Evolutionary conservation across 2,888 invertebrate species (phyloP), one percentile per base, ranked within the genome.

Genomic region (Busseola fusca): DNA sequence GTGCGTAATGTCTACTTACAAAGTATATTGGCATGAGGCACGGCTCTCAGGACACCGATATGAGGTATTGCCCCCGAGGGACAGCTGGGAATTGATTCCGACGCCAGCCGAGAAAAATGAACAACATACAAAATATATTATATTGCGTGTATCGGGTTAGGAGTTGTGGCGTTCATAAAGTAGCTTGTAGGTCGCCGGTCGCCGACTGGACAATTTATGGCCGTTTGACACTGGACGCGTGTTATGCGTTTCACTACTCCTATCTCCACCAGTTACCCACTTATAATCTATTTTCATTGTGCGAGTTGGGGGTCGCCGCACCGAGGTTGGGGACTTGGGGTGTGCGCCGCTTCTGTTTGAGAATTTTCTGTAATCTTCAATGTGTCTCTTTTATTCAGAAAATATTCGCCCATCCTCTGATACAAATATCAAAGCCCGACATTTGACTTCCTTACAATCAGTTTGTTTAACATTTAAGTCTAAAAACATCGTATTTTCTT

Each of bases 51-150:
- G 87, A 85, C 87, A 84, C 81, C 83, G 84, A 86, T 88, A 88
- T 90, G 90, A 91, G 86, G 80, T 86, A 91, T 88, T 80, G 87
- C 85, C 76, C 89, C 84, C 85, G 57, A 68, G 90, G 88, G 89
- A 86, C 76, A 56, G 67, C 67, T 72, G 86, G 84, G 86, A 91
- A 91, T 91, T 91, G 90, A 91, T 90, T 91, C 85, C 80, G 78
- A 87, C 83, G 80, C 79, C 78, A 79, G 74, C 78, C 80, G 80
- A 78, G 85, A 87, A 88, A 89, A 89, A 89, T 86, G 84, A 86
- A 87, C 83, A 86, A 88, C 84, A 76, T 76, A 80, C 68, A 83
- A 82, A 78, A 82, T 80, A 81, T 83, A 86, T 80, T 83, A 86
- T 78, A 79, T 81, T 65, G 64, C 59, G 65, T 80, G 80, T 78